phyloP scores from a whole-genome alignment of 2,797 vertebrate genomes.

The Streptopelia turtur region DNA sequence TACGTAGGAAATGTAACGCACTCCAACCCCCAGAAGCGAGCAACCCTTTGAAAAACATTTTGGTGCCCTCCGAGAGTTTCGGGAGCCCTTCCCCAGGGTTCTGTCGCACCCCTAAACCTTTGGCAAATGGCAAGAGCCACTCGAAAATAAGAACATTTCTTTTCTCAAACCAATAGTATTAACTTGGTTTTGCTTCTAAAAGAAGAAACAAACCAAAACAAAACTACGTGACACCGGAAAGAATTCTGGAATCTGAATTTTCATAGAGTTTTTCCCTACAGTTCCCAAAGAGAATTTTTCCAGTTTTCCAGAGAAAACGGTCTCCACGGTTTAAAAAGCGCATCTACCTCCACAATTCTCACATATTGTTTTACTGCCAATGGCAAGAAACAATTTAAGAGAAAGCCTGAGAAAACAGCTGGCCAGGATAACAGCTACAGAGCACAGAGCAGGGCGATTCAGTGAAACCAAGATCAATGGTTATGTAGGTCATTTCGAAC shows the following conservation, averaged over 20 bases:
- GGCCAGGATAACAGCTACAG: background rate
- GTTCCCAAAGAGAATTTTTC: background rate
- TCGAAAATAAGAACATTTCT: background rate
- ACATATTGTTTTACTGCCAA: background rate
- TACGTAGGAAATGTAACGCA: accelerated
- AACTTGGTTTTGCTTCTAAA: background rate
- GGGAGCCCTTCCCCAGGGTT: background rate
- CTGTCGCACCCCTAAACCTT: background rate
- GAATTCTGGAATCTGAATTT: background rate
- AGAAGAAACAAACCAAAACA: background rate
- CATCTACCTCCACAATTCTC: background rate
- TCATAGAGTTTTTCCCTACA: background rate
- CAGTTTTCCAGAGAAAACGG: background rate
- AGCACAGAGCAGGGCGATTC: background rate
- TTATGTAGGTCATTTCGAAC: background rate
- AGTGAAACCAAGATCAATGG: background rate
- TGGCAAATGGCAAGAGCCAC: background rate
- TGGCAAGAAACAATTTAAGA: background rate
- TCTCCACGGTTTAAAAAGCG: background rate
- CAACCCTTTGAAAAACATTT: background rate
- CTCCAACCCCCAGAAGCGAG: no score
- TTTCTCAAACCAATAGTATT: background rate
- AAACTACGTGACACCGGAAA: background rate
- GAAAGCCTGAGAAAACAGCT: background rate
- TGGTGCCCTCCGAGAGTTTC: background rate